These are phyloP conservation scores for Mastomys natalensis DNA, from an alignment of 2,113 vertebrate species.

Conservation along the genomic window DNA sequence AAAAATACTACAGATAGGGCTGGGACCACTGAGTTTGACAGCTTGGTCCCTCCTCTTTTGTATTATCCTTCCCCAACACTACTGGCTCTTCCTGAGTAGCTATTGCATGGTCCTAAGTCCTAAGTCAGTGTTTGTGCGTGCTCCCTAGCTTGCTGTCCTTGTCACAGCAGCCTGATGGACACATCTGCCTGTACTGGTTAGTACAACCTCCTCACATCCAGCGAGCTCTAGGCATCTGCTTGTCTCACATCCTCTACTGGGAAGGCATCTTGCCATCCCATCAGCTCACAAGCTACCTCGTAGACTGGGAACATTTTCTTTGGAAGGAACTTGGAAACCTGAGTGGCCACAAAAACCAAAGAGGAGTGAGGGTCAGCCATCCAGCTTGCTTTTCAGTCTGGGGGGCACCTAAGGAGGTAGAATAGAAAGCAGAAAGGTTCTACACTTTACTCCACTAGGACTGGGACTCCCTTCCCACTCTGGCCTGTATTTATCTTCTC, in stretches of 20 bases:
- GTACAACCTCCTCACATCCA: not conserved
- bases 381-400: not conserved
- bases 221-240: not conserved
- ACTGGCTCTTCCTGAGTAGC: not conserved
- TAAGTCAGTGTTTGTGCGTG: not conserved
- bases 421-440: not conserved
- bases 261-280: not conserved
- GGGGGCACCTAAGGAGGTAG: not conserved
- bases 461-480: not conserved
- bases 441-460: too few relatives aligned
- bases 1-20: not conserved
- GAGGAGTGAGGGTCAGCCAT: not conserved
- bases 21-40: not conserved
- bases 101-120: accelerated
- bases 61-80: not conserved
- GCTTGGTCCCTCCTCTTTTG: not conserved
- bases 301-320: not conserved
- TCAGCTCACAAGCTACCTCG: not conserved
- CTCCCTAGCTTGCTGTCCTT: too few relatives aligned
- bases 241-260: not conserved
- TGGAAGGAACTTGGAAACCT: not conserved
- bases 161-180: not conserved
- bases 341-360: not conserved
- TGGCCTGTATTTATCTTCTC: not conserved
- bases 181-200: not conserved